phyloP scores from a whole-genome alignment of 2,797 vertebrate genomes.

The Arctocebus calabarensis region DNA sequence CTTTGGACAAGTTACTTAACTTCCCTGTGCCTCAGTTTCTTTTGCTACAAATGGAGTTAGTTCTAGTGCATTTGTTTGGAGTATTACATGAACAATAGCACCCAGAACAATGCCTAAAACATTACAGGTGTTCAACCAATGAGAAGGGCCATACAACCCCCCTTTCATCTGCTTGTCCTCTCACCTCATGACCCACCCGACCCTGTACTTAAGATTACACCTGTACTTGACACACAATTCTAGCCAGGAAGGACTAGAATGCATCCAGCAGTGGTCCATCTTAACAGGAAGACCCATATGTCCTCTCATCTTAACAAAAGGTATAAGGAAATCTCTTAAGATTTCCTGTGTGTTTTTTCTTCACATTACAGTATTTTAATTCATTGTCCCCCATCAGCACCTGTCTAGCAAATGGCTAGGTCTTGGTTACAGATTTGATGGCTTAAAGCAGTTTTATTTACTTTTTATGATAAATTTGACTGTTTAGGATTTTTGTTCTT shows the following conservation, averaged over 20 bases:
- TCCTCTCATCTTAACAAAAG: background rate
- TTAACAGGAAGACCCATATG: background rate
- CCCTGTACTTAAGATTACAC: too few species aligned
- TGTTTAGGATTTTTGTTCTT: constrained; percentile 62
- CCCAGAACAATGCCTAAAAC: background rate
- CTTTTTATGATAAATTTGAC: constrained; percentile 39
- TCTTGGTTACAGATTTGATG: background rate
- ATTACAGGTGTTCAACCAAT: background rate
- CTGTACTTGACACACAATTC: background rate
- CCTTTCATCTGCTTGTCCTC: background rate
- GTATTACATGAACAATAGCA: background rate
- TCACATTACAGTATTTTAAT: background rate
- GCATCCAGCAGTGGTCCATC: background rate
- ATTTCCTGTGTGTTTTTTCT: background rate
- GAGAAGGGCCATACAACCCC: background rate
- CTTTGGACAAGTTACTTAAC: background rate
- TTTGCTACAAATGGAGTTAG: background rate
- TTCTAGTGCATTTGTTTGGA: background rate
- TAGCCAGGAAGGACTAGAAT: background rate
- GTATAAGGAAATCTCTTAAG: background rate
- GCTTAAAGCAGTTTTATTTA: constrained; percentile 31
- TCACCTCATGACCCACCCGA: background rate
- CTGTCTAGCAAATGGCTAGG: background rate
- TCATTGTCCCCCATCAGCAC: background rate
- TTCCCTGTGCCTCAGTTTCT: background rate